phyloP scores from a whole-genome alignment of 2,888 invertebrate genomes.

The Helleia helle region DNA sequence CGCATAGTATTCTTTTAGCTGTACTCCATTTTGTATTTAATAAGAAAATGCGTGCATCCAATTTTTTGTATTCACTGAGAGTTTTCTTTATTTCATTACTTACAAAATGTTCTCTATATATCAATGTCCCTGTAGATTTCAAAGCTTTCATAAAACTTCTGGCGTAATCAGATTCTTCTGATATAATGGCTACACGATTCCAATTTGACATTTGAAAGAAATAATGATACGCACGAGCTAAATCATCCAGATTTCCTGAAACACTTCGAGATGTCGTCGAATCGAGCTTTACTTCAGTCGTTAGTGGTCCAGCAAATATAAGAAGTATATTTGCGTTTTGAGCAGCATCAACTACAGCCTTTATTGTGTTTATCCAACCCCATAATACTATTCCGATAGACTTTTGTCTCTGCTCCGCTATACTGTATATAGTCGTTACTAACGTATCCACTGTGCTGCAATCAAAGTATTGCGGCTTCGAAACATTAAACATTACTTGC shows the following conservation, averaged over 20 bases:
- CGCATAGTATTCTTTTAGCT: constrained; percentile 80
- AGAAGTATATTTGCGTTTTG: neutral
- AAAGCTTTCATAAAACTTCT: constrained; percentile 14
- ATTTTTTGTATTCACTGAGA: constrained; percentile 18
- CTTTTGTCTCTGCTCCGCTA: no score
- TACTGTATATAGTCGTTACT: neutral
- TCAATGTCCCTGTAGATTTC: neutral
- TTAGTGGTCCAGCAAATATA: constrained; percentile 19
- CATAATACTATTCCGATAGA: neutral
- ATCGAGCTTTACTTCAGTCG: constrained; percentile 16
- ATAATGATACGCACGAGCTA: constrained; percentile 19
- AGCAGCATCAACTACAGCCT: neutral
- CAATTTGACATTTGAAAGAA: constrained; percentile 56
- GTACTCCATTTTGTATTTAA: constrained; percentile 81
- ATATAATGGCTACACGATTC: constrained; percentile 82
- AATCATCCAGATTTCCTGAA: constrained; percentile 19
- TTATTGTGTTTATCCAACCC: neutral
- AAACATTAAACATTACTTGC: no score
- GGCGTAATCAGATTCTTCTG: constrained; percentile 57
- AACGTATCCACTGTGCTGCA: neutral
- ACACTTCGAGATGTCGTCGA: constrained; percentile 16
- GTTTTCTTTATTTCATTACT: constrained; percentile 7
- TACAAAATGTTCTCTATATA: constrained; percentile 9
- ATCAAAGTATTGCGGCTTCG: neutral
- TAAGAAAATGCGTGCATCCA: constrained; percentile 82